phyloP scores from a whole-genome alignment of 2,797 vertebrate genomes.

The Arctocebus calabarensis region DNA sequence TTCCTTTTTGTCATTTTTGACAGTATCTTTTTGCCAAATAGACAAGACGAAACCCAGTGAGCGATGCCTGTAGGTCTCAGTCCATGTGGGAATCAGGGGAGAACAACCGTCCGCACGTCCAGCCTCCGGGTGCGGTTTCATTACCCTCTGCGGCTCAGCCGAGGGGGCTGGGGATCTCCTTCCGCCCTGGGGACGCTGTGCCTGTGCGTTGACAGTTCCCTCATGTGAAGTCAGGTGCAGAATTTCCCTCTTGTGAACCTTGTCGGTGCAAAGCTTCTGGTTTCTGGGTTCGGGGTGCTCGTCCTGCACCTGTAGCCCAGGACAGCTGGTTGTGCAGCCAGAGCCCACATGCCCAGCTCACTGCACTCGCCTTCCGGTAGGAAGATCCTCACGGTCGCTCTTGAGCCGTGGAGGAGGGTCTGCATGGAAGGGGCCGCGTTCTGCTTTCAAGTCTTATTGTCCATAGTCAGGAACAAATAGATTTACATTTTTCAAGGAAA shows the following conservation, averaged over 20 bases:
- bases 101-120: neutral
- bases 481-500: neutral
- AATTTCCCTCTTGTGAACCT: neutral
- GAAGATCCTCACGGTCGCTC: neutral
- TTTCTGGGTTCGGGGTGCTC: neutral
- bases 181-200: neutral
- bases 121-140: neutral
- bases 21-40: neutral
- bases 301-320: neutral
- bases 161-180: neutral
- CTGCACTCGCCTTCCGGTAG: neutral
- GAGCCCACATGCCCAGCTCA: neutral
- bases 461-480: neutral
- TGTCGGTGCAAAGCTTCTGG: neutral
- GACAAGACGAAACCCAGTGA: neutral
- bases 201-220: neutral
- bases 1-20: neutral
- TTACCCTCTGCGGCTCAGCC: neutral
- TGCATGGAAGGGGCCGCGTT: neutral
- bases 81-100: neutral
- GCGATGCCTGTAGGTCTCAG: neutral
- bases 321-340: neutral
- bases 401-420: neutral
- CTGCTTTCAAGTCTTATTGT: neutral
- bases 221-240: neutral